Base-by-base conservation (phyloP, 2,113 vertebrate species). In the Geococcyx californianus region DNA sequence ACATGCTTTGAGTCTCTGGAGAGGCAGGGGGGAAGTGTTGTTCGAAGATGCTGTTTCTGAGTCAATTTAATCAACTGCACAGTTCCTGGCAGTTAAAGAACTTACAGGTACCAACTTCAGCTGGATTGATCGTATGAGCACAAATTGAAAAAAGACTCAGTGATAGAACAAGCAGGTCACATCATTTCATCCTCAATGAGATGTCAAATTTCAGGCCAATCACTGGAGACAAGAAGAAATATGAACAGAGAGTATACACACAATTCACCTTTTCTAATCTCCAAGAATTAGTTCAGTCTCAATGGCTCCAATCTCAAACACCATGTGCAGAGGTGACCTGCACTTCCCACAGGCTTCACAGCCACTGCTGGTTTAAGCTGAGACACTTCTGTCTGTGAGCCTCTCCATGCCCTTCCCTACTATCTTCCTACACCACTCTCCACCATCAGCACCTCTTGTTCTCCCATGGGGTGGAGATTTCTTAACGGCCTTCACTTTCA, bases 41-140 rank as follows among this genome's bases (percentile, higher is more conserved):
- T 91, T 91, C 81, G 77, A 95, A 89, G 60, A 82, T 42, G 60
- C 29, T 72, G 33, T 36, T 96, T 91, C 81, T 68, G 84, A 84
- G 69, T 84, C 36, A 76, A 52, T 85, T 90, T 91, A 83, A 91
- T 88, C 67, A 96, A 26, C 75, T 40, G 59, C 68, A 69, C 51
- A 36, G 59, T 45, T 70, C 36, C 73, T 69, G n/a, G 74, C 58
- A 90, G 67, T 84, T 52, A 63, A 87, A 87, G 52, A 84, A 79
- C 67, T 44, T 64, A n/a, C 20, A 76, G 60, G 58, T 87, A 82
- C 49, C 62, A 76, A 6, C 77, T 91, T 82, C 78, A 82, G 84
- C 20, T 49, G 66, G 58, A 56, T 19, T 47, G 44, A 89, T 89
- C 83, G 12, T 7, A 56, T 6, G 20, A 84, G 51, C 62, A 45